phyloP scores from a whole-genome alignment of 64 coral and sea anemone species.

The Trachythela sp. region DNA sequence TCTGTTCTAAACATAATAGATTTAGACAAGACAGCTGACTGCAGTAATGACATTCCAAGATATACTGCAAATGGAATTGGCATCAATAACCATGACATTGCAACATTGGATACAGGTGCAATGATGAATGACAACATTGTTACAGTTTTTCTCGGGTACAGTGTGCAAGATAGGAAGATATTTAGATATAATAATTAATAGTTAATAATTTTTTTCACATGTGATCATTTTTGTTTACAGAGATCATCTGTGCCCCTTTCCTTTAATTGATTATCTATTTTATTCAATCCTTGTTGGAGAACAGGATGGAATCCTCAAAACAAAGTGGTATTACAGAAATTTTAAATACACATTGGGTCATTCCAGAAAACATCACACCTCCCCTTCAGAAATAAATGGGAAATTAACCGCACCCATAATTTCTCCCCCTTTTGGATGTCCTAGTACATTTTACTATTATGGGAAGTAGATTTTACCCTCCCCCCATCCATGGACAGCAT shows the following conservation, averaged over 20 bases:
- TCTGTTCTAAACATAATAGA: background rate
- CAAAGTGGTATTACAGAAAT: no score
- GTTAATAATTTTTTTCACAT: background rate
- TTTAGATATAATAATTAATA: background rate
- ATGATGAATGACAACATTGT: conserved; percentile 6
- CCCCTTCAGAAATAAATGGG: no score
- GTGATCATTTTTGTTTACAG: background rate
- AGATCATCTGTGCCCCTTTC: background rate
- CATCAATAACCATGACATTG: background rate
- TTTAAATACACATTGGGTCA: no score
- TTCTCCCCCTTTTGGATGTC: no score
- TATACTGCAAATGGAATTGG: background rate
- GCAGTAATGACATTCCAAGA: background rate
- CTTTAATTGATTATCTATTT: background rate
- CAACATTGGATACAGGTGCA: background rate
- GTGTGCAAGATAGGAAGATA: background rate
- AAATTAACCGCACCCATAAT: no score
- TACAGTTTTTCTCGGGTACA: background rate
- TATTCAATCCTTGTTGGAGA: no score
- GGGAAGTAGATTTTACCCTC: no score
- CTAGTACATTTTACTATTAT: no score
- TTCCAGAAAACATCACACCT: no score
- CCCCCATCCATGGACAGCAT: no score
- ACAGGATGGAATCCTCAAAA: no score
- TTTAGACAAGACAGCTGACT: background rate